These are phyloP conservation scores for Oligia strigilis DNA, from an alignment of 2,888 invertebrate genomes.

Conservation along the genomic window DNA sequence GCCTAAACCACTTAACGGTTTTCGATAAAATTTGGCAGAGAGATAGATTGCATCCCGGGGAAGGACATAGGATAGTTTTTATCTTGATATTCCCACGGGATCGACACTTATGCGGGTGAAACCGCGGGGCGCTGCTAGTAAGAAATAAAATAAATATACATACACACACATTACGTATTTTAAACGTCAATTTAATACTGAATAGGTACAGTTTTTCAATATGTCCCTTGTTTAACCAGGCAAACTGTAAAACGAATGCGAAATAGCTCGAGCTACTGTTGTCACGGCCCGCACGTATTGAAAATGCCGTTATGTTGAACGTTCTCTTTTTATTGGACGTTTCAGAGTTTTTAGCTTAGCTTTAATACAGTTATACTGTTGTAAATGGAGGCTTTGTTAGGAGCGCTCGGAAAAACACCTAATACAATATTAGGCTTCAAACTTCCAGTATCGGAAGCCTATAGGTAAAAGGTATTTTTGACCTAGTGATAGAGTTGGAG, in stretches of 20 bases:
- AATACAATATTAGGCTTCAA: slow-evolving; percentile 16
- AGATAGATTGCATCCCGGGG: too few relatives aligned
- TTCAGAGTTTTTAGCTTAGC: slow-evolving; percentile 24
- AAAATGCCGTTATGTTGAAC: slow-evolving; percentile 20
- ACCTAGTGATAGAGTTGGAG: neutral
- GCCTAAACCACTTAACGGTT: too few relatives aligned
- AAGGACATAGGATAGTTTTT: too few relatives aligned
- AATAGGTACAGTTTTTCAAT: neutral
- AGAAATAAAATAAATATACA: too few relatives aligned
- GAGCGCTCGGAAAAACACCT: slow-evolving; percentile 1
- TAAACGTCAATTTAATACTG: too few relatives aligned
- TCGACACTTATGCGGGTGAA: too few relatives aligned
- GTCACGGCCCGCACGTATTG: slow-evolving; percentile 30
- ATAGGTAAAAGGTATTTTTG: neutral
- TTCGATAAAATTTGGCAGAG: too few relatives aligned
- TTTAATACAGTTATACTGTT: slow-evolving; percentile 20
- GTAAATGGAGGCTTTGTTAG: slow-evolving; percentile 14
- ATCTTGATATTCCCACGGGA: too few relatives aligned
- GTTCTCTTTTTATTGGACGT: slow-evolving; percentile 23
- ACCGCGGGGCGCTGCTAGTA: too few relatives aligned
- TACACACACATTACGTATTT: too few relatives aligned
- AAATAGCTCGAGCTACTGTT: slow-evolving; percentile 31
- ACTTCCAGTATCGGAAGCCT: neutral
- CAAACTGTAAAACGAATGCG: slow-evolving; percentile 38
- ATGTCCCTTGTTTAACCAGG: neutral